Evolutionary conservation across 2,888 invertebrate genomes (phyloP), one percentile per base, ranked within the genome.

Genomic region (Plebejus anna): DNA sequence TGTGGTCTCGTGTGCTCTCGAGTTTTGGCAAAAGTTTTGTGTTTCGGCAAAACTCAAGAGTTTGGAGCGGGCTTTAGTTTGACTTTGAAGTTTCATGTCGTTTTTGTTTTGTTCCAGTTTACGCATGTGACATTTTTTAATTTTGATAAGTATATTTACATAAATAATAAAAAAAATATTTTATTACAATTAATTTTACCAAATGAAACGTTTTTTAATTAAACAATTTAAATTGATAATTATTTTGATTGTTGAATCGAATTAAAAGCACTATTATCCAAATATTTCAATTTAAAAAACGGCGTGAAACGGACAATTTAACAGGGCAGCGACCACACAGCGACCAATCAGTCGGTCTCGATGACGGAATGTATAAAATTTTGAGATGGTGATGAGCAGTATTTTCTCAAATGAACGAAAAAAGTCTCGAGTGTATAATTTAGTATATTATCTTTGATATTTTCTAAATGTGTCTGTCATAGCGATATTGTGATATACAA

Each of bases 341-440:
- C 92, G 91, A 92, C 91, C 91, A 81, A 89, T 91, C 91, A 87
- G 87, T 90, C 88, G 86, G 89, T 90, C 90, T 88, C 92, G 91
- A 92, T 93, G 93, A 92, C 93, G 93, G 93, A 92, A 92, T 93
- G 90, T 91, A 90, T 90, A 88, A 91, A 92, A 92, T 89, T 86
- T 89, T 90, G 91, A 91, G 90, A 93, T 93, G 93, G 92, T 93
- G 93, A 89, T 88, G 89, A 88, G 87, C 88, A 88, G 88, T 91
- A 88, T 91, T 91, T 89, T 90, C 87, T 86, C 79, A 84, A 83
- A 84, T 84, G 80, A 85, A 82, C 79, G 81, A 80, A 82, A 83
- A 83, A 84, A 86, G 87, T 83, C 79, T 81, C 82, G 81, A 82
- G 81, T 82, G 88, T 82, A 84, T 87, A 85, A 84, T 86, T 83